A percentile compares a stretch with the other conserved stretches of the same genome.
phyloP scores from a whole-genome alignment of 2,888 invertebrate species.

The Cyclophora punctaria region DNA sequence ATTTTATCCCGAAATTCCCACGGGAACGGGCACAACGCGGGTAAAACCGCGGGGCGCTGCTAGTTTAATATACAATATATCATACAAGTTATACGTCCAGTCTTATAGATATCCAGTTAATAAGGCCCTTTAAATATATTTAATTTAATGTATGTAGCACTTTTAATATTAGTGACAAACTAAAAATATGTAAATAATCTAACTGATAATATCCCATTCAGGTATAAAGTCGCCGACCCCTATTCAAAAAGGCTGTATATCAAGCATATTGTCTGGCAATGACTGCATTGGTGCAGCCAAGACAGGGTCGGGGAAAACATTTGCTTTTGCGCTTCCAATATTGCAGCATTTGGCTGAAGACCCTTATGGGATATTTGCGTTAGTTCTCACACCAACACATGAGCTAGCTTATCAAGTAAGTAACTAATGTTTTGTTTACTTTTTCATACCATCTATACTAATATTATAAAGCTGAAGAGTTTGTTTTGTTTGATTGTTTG shows the following conservation, averaged over 20 bases:
- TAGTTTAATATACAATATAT: too few relatives aligned
- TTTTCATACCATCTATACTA: too few relatives aligned
- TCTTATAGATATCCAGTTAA: too few relatives aligned
- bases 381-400: constrained; percentile 95
- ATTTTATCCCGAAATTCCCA: too few relatives aligned
- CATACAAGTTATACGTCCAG: too few relatives aligned
- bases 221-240: constrained; percentile 86
- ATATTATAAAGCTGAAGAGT: too few relatives aligned
- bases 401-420: constrained; percentile 89
- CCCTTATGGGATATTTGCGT: constrained; percentile 96
- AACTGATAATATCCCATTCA: constrained; percentile 36
- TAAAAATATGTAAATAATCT: not conserved
- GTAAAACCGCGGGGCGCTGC: too few relatives aligned
- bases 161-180: too few relatives aligned
- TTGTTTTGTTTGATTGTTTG: too few relatives aligned
- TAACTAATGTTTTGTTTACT: too few relatives aligned
- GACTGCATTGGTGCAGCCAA: constrained; percentile 98
- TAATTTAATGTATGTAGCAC: not conserved
- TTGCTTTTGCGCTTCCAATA: constrained; percentile 97
- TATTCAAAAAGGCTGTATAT: constrained; percentile 88
- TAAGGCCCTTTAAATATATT: not conserved
- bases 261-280: constrained; percentile 82
- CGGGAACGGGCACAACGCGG: too few relatives aligned
- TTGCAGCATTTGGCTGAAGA: constrained; percentile 93
- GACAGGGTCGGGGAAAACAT: constrained; percentile 98